Evolutionary conservation across 35 echinoderm and acorn worm genomes (phyloP).

Genomic region (Lytechinus pictus): DNA sequence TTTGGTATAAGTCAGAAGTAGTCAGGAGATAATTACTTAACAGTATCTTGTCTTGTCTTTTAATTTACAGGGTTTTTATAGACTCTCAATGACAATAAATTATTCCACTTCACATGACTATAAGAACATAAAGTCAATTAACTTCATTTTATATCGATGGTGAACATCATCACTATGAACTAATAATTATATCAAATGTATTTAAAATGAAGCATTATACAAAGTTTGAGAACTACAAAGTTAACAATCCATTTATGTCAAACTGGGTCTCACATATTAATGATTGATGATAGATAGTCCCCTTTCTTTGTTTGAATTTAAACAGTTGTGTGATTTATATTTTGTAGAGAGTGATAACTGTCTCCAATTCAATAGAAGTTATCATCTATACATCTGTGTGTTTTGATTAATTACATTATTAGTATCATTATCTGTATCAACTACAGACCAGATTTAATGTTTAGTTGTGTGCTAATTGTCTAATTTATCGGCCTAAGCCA

Average conservation of each 20-base stretch:
- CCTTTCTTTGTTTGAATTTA: not conserved
- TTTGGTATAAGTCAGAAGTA: not conserved
- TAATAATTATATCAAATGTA: not conserved
- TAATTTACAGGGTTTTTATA: not conserved
- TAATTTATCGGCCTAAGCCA: not conserved
- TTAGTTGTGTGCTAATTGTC: not conserved
- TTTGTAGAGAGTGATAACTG: not conserved
- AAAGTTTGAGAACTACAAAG: not conserved
- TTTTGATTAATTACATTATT: not conserved
- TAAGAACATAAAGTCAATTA: not conserved
- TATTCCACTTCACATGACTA: not conserved
- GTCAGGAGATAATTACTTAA: not conserved
- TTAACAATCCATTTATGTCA: not conserved
- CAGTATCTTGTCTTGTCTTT: not conserved
- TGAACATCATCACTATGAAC: not conserved
- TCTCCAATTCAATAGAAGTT: not conserved
- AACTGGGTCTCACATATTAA: not conserved
- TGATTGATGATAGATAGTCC: not conserved
- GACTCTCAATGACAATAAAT: not conserved
- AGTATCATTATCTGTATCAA: not conserved
- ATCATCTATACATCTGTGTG: not conserved
- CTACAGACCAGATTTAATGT: not conserved
- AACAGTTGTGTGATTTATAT: not conserved
- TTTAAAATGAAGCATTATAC: not conserved
- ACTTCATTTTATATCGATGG: not conserved